phyloP scores from a whole-genome alignment of 2,888 invertebrate species.

The Myathropa florea region DNA sequence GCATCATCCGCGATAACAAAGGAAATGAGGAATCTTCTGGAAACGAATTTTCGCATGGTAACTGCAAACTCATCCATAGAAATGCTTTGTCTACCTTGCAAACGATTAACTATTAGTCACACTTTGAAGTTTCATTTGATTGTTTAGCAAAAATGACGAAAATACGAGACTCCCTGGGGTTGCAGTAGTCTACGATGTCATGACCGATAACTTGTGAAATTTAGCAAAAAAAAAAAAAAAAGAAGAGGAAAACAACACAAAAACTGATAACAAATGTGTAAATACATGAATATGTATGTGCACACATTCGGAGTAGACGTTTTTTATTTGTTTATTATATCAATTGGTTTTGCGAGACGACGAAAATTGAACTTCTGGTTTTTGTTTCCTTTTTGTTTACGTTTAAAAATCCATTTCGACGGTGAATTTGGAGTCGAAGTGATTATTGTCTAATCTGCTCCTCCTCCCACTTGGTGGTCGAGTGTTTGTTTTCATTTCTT shows the following conservation, averaged over 20 bases:
- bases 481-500: not conserved
- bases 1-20: not conserved
- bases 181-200: not conserved
- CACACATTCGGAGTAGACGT: not conserved
- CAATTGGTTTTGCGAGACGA: conserved; percentile 1
- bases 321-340: not conserved
- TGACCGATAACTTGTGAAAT: conserved; percentile 24
- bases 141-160: not conserved
- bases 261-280: conserved; percentile 8
- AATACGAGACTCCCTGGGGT: not conserved
- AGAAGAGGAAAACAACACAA: not conserved
- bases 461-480: not conserved
- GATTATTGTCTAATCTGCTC: not conserved
- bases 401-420: not conserved
- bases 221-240: not conserved
- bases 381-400: not conserved
- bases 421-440: not conserved
- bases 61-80: not conserved
- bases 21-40: not conserved
- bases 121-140: not conserved
- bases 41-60: not conserved
- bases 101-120: not conserved
- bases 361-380: not conserved
- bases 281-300: conserved; percentile 5
- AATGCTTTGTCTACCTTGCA: no score